Base-by-base conservation (phyloP, 2,888 invertebrate genomes). In the Plebejus melissa region DNA sequence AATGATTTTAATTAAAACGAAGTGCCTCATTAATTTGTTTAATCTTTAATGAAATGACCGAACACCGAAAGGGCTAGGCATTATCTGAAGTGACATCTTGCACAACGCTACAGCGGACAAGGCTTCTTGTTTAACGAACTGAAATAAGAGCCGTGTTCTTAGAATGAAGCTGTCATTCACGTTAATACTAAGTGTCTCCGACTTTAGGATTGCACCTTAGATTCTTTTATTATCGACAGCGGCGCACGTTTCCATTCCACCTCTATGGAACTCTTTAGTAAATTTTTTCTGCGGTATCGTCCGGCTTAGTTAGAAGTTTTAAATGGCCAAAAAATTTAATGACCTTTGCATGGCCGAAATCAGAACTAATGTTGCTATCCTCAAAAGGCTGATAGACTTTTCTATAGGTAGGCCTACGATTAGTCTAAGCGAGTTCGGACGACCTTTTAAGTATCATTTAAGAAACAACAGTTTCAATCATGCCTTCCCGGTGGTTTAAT, bases 141-240 rank as follows among this genome's bases (percentile, higher is more conserved):
- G 86, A 83, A 85, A 84, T 82, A 83, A 83, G 81, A 82, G 79
- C 79, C 78, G 77, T 79, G 80, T 82, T 78, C 81, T 80, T 79
- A 82, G 83, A 87, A 86, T 87, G 83, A 84, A 88, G 84, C 84
- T 84, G 86, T 87, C 87, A 85, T 80, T 87, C 86, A 85, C 86
- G 83, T 85, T 82, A 81, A 83, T 82, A 79, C 82, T 86, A 87
- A 88, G 83, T 84, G 84, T 85, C 83, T 86, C 86, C 80, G 89
- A 88, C 80, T 80, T 84, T 83, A 77, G 76, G 80, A 83, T 82
- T 83, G 83, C 82, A 81, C 79, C 81, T 78, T 80, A 78, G 80
- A 79, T 76, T 83, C 78, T 82, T 82, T 80, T 81, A 77, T 76
- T 78, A 79, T 81, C 80, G 81, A 82, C 77, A 80, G 74, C 13